These are phyloP conservation scores for Timandra comae DNA, from an alignment of 2,888 invertebrate species.

Conservation along the genomic window DNA sequence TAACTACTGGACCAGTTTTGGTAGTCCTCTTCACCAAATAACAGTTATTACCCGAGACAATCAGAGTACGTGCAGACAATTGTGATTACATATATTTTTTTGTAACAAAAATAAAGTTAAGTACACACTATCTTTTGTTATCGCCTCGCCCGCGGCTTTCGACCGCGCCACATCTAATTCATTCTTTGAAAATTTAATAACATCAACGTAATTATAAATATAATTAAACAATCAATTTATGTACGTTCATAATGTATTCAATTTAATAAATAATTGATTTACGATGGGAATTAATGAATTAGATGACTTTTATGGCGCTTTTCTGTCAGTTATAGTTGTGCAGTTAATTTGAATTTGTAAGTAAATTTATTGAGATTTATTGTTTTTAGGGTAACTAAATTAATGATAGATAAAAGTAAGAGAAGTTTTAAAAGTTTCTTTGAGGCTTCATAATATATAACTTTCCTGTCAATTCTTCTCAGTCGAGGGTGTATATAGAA, in stretches of 20 bases:
- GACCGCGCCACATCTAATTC: constrained; percentile 6
- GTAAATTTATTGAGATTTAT: too few species aligned
- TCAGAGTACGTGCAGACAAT: constrained; percentile 42
- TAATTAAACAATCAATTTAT: constrained; percentile 17
- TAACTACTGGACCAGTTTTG: constrained; percentile 33
- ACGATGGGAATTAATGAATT: constrained; percentile 12
- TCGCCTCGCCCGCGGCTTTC: constrained; percentile 3
- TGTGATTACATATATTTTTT: constrained; percentile 30
- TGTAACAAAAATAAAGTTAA: constrained; percentile 22
- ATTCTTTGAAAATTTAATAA: constrained; percentile 3
- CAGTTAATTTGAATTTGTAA: neutral
- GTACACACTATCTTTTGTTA: constrained; percentile 14
- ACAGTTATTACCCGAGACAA: constrained; percentile 49
- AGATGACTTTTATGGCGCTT: constrained; percentile 13
- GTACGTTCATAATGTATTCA: constrained; percentile 3
- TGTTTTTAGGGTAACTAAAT: too few species aligned
- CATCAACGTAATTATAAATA: constrained; percentile 16
- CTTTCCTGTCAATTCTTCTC: too few species aligned
- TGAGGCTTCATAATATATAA: too few species aligned
- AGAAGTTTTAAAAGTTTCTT: too few species aligned
- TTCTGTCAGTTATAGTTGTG: constrained; percentile 1
- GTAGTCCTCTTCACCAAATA: constrained; percentile 37
- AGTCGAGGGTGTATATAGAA: too few species aligned
- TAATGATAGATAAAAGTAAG: too few species aligned
- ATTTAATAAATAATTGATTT: constrained; percentile 13